Evolutionary conservation across 2,888 invertebrate genomes (phyloP).

Genomic region (Temnothorax rugatulus): DNA sequence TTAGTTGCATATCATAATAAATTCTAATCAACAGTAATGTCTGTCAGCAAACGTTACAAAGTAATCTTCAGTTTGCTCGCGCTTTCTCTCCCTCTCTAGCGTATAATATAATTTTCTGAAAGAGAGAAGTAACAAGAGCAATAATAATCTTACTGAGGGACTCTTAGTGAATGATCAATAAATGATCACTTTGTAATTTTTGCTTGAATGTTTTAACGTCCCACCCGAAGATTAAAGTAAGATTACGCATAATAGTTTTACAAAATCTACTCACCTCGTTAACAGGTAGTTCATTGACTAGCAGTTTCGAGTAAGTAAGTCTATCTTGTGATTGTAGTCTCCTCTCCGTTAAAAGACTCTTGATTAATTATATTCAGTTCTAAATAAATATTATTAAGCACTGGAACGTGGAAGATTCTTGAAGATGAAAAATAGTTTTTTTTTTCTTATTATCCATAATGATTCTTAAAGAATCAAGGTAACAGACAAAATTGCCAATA

Average conservation of each 20-base stretch:
- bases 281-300: conserved; percentile 83
- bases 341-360: conserved; percentile 83
- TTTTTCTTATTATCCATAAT: conserved; percentile 23
- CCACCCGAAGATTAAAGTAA: conserved; percentile 82
- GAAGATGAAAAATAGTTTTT: conserved; percentile 69
- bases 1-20: conserved; percentile 32
- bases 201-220: conserved; percentile 69
- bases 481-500: conserved; percentile 5
- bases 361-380: conserved; percentile 77
- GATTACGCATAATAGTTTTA: conserved; percentile 84
- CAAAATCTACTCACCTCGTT: conserved; percentile 85
- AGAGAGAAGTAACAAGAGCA: not conserved
- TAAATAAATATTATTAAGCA: conserved; percentile 78
- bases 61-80: not conserved
- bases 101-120: not conserved
- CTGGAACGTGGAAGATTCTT: conserved; percentile 72
- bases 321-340: conserved; percentile 84
- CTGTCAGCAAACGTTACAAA: conserved; percentile 43
- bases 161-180: not conserved
- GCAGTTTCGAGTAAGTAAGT: conserved; percentile 85
- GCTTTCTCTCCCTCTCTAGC: not conserved
- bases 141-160: not conserved
- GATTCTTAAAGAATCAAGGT: not conserved
- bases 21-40: conserved; percentile 33
- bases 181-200: conserved; percentile 66